Evolutionary conservation across 1,140 invertebrate species (phyloP).

Genomic region (Neotoxoptera formosana): DNA sequence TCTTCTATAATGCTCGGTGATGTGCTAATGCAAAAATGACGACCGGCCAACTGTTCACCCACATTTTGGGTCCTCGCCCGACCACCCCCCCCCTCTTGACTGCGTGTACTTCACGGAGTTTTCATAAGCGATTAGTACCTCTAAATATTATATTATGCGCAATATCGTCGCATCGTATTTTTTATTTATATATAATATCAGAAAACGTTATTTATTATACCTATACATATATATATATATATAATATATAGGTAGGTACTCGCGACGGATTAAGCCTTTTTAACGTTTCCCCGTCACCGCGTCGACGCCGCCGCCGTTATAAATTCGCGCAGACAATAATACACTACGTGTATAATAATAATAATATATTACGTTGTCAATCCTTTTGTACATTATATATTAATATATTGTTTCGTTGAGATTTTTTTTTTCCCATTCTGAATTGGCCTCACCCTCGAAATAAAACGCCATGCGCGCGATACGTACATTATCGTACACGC

Average conservation of each 20-base stretch:
- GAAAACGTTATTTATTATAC: background rate
- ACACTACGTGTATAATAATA: background rate
- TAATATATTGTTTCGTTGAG: slow-evolving; percentile 7
- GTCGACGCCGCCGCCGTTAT: background rate
- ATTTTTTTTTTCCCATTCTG: background rate
- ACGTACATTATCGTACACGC: background rate
- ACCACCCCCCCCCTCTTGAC: background rate
- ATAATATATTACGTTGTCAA: background rate
- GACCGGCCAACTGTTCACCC: no score
- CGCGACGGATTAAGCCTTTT: background rate
- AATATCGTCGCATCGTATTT: background rate
- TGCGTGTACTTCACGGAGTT: background rate
- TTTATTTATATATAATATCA: background rate
- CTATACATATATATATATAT: background rate
- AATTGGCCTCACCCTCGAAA: slow-evolving; percentile 16
- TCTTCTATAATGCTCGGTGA: no score
- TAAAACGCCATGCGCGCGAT: background rate
- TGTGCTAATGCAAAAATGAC: no score
- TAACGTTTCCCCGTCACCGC: background rate
- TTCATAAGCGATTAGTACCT: background rate
- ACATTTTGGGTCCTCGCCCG: background rate
- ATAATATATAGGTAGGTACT: background rate
- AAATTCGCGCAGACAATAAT: background rate
- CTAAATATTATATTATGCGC: background rate
- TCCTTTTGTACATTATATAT: slow-evolving; percentile 1